Base-by-base conservation (phyloP, 1,140 invertebrate species). In the Trichonephila clavata region DNA sequence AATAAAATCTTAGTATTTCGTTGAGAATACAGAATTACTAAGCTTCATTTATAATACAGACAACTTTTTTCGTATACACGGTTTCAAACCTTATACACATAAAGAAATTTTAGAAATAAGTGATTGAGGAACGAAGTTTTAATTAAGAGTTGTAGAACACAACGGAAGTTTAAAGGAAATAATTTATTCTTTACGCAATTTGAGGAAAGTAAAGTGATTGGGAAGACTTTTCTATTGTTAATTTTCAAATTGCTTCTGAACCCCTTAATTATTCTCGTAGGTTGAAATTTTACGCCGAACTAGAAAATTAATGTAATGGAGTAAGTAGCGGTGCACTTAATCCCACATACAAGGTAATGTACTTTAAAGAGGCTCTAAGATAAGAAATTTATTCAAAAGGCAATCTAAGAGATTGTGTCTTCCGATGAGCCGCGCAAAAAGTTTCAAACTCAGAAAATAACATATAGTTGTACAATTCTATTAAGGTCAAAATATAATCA, bases 241-340 rank as follows among this genome's bases (percentile, higher is more conserved):
- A 77, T 77, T 77, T 77, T 32, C 71, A 77, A 77, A 77, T 77
- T 77, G 32, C 71, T 77, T 77, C 27, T 39, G 71, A 27, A 77
- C 71, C 27, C 71, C 71, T 77, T 77, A 39, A 77, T 77, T 77
- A 77, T 77, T 77, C 71, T 77, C 32, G 71, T 77, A 77, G 27
- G 32, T 77, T 77, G 32, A 77, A 77, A 77, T 77, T 77, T 77
- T 39, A 32, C 27, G 27, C 27, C 18, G 71, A 77, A 77, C 24
- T 32, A 77, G 71, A 77, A 77, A 77, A 77, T 39, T 24, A 77
- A 77, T 77, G 10, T 77, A 77, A 77, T 77, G 24, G 68, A 77
- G 71, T 77, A 39, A 77, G 71, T 77, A 18, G 16, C 0, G 32
- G 4, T 32, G 32, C 71, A 32, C 18, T 77, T 77, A 77, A 77